These are phyloP conservation scores for Plemyria rubiginata DNA, from an alignment of 2,888 invertebrate species.

Conservation along the genomic window DNA sequence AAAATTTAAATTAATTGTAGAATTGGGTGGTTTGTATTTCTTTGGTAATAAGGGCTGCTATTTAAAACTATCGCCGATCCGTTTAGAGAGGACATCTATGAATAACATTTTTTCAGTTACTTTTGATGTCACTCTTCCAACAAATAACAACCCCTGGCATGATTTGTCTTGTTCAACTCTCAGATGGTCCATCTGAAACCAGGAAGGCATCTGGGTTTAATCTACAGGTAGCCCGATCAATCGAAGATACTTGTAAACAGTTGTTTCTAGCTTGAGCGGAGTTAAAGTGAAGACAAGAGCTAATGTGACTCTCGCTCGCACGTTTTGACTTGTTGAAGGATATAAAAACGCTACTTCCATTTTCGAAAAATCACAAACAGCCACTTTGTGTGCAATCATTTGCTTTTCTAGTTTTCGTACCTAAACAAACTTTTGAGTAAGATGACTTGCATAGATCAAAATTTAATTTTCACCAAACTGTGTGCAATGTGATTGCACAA, in stretches of 20 bases:
- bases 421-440: too few species aligned
- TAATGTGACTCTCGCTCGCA: too few species aligned
- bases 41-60: constrained; percentile 32
- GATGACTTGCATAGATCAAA: too few species aligned
- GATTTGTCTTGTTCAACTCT: neutral
- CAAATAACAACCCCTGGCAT: neutral
- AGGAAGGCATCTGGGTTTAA: neutral
- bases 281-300: neutral
- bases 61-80: constrained; percentile 13
- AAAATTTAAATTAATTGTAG: constrained; percentile 13
- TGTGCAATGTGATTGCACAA: too few species aligned
- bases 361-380: too few species aligned
- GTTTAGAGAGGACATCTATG: neutral
- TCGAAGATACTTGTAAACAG: neutral
- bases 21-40: constrained; percentile 31
- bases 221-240: too few species aligned
- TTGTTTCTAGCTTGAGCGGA: neutral
- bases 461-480: too few species aligned
- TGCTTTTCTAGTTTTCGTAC: too few species aligned
- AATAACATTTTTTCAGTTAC: neutral
- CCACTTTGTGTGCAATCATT: too few species aligned
- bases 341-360: too few species aligned
- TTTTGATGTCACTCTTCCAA: neutral
- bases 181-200: constrained; percentile 10
- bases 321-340: too few species aligned